Conservation (phyloP, 1,140 invertebrate genomes). For the Drosophila eugracilis region DNA sequence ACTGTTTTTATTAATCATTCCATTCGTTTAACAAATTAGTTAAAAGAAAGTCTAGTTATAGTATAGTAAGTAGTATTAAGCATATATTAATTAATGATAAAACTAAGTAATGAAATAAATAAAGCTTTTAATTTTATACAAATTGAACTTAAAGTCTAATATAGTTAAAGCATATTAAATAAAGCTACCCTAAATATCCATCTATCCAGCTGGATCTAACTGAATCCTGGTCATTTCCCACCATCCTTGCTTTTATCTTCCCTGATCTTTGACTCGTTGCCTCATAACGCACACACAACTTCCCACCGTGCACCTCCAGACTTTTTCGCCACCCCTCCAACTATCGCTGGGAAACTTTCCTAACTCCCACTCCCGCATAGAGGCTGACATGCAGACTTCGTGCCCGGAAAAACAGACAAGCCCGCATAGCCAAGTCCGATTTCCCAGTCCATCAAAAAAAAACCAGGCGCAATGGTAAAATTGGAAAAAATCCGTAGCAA, state of each 20-base stretch:
- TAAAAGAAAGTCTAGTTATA: too few species aligned
- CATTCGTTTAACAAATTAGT: too few species aligned
- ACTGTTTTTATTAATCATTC: too few species aligned
- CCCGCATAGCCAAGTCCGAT: slow-evolving; percentile 36
- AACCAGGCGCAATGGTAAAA: slow-evolving; percentile 40
- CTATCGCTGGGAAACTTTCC: slow-evolving; percentile 39
- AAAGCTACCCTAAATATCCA: neutral
- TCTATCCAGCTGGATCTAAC: neutral
- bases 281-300: slow-evolving; percentile 22
- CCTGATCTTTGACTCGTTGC: slow-evolving; percentile 44
- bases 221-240: neutral
- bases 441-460: slow-evolving; percentile 29
- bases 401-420: slow-evolving; percentile 58
- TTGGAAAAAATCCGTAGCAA: slow-evolving; percentile 59
- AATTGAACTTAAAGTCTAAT: too few species aligned
- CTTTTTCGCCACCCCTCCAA: slow-evolving; percentile 27
- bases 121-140: too few species aligned
- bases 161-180: too few species aligned
- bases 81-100: too few species aligned
- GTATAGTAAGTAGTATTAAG: too few species aligned
- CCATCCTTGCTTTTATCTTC: slow-evolving; percentile 3
- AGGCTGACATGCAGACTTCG: slow-evolving; percentile 18
- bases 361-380: slow-evolving; percentile 29
- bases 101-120: too few species aligned
- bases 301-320: slow-evolving; percentile 37